Conservation (phyloP, 1,140 invertebrate species). For the Daktulosphaira vitifoliae region DNA sequence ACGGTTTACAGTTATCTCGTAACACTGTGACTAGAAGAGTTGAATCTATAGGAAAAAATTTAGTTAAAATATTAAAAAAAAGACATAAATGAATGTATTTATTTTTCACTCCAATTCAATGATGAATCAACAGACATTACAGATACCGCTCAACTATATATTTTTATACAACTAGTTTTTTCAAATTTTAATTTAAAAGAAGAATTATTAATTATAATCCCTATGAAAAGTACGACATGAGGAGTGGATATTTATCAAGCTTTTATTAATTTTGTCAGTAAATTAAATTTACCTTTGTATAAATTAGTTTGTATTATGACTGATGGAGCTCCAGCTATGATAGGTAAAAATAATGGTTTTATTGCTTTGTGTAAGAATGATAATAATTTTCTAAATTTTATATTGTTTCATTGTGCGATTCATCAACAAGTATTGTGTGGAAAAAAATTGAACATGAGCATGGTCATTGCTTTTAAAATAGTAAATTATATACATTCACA, state of each 20-base stretch:
- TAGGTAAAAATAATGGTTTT: neutral
- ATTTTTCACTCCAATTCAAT: no score
- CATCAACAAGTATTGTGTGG: neutral
- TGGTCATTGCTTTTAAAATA: no score
- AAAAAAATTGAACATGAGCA: no score
- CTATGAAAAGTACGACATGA: no score
- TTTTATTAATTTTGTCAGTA: neutral
- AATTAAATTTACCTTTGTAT: neutral
- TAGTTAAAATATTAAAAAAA: no score
- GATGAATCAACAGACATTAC: no score
- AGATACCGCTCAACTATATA: no score
- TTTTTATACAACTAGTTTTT: constrained; percentile 5
- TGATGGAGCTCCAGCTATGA: neutral
- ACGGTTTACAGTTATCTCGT: neutral
- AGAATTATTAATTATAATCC: no score
- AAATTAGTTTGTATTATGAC: neutral
- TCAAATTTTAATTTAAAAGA: constrained; percentile 10
- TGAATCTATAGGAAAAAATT: no score
- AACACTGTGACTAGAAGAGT: no score
- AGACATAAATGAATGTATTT: no score
- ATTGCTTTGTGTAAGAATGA: neutral
- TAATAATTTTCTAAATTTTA: neutral
- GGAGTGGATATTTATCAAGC: neutral
- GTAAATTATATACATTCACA: no score
- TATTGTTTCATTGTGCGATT: neutral